Evolutionary conservation across 2,888 invertebrate genomes (phyloP).

Genomic region (Anoncus sp.): DNA sequence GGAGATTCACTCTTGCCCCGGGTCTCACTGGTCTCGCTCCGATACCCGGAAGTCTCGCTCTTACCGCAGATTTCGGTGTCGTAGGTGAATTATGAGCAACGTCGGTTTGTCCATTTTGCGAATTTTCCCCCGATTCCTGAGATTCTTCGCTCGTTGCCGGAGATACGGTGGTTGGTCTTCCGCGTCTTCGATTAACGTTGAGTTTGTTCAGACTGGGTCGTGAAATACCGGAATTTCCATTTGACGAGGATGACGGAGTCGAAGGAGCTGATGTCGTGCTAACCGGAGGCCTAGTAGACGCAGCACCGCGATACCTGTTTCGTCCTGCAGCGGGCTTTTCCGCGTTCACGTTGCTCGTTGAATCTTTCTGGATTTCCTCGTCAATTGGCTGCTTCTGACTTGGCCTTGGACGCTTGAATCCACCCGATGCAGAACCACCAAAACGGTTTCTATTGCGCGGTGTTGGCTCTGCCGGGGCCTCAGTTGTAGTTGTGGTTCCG

Average conservation of each 20-base stretch:
- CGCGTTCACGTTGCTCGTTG: conserved; percentile 70
- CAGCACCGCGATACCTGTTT: conserved; percentile 75
- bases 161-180: conserved; percentile 74
- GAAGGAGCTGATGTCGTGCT: conserved; percentile 67
- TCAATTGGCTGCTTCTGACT: conserved; percentile 72
- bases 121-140: conserved; percentile 67
- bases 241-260: conserved; percentile 59
- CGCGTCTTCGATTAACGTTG: conserved; percentile 76
- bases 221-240: conserved; percentile 66
- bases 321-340: conserved; percentile 74
- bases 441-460: conserved; percentile 76
- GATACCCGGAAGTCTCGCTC: conserved; percentile 79
- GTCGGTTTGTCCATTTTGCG: conserved; percentile 48
- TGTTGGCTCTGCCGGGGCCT: conserved; percentile 70
- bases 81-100: conserved; percentile 44
- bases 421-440: conserved; percentile 70
- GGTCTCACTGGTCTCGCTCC: conserved; percentile 85
- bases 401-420: conserved; percentile 78
- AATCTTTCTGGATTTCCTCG: conserved; percentile 79
- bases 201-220: conserved; percentile 77
- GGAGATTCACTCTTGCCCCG: conserved; percentile 87
- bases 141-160: conserved; percentile 70
- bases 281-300: conserved; percentile 67
- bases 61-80: conserved; percentile 67
- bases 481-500: conserved; percentile 74